phyloP scores from a whole-genome alignment of 2,797 vertebrate species.

The Alfaro cultratus region DNA sequence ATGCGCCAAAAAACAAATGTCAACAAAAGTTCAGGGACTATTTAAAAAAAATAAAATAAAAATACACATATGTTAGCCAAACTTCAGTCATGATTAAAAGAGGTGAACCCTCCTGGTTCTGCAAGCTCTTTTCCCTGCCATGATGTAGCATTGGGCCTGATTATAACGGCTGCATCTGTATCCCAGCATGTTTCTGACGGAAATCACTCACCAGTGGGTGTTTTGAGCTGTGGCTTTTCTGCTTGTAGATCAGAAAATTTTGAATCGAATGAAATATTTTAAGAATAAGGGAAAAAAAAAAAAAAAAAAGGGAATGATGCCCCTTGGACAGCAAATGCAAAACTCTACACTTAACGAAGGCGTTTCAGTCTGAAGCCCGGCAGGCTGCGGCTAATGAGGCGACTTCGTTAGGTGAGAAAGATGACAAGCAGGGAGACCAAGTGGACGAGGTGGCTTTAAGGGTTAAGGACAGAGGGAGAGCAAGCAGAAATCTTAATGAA shows the following conservation, averaged over 20 bases:
- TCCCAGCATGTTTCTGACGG: conserved; percentile 31
- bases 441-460: conserved; percentile 10
- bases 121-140: not conserved
- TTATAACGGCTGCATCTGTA: conserved; percentile 31
- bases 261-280: conserved; percentile 26
- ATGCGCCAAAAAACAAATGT: not conserved
- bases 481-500: conserved; percentile 39
- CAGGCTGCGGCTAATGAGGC: conserved; percentile 61
- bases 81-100: not conserved
- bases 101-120: not conserved
- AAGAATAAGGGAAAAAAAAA: conserved; percentile 10
- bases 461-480: not conserved
- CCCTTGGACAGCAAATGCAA: conserved; percentile 48
- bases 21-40: not conserved
- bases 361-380: conserved; percentile 53
- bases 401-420: conserved; percentile 45
- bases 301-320: conserved; percentile 11
- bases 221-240: conserved; percentile 20
- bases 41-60: not conserved
- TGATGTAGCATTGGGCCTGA: conserved; percentile 9
- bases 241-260: conserved; percentile 32
- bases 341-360: conserved; percentile 59
- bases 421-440: conserved; percentile 9
- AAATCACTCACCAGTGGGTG: conserved; percentile 35
- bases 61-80: conserved; percentile 5